Evolutionary conservation across 2,888 invertebrate species (phyloP), one percentile per base, ranked within the genome.

Genomic region (Dolichopus griseipennis): DNA sequence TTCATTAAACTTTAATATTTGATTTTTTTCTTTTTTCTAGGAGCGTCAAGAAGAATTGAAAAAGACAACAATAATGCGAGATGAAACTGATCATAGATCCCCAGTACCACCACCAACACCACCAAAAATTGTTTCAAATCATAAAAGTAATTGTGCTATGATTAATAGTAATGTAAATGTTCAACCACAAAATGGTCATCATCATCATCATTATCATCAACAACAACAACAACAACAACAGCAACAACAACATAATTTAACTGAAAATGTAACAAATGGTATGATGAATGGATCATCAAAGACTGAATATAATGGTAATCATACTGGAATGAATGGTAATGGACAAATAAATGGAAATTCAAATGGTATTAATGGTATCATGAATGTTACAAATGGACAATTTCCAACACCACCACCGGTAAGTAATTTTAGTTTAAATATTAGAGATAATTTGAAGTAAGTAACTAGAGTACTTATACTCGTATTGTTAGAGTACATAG

Each of bases 31-130:
- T 66, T 68, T 66, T 68, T 72, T 72, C 7, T 70, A 81, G 80
- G 81, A 81, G 68, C 77, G 80, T 64, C 77, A 78, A 64, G 79
- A 79, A 69, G 79, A 78, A 22, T 74, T 81, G 34, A 77, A 76
- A 18, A 79, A 78, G 69, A 79, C 80, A 65, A 75, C 76, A 69
- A 76, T 81, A 68, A 79, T 79, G 78, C 77, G 78, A 69, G 79
- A 81, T 72, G 78, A 78, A 69, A 78, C 77, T 67, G 78, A 78
- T 69, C 76, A 75, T 75, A 78, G 80, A 52, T 76, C 78, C 52
- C 33, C 64, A 20, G 34, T 37, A 37, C 64, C 52, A 52, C 52
- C 52, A 18, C 52, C 52, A 43, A n/a, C n/a, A 27, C 52, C 52
- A 52, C 52, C 52, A 52, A 52, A 52, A n/a, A 52, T 52, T 52